Evolutionary conservation across 2,888 invertebrate species (phyloP).

Genomic region (Orgyia antiqua): DNA sequence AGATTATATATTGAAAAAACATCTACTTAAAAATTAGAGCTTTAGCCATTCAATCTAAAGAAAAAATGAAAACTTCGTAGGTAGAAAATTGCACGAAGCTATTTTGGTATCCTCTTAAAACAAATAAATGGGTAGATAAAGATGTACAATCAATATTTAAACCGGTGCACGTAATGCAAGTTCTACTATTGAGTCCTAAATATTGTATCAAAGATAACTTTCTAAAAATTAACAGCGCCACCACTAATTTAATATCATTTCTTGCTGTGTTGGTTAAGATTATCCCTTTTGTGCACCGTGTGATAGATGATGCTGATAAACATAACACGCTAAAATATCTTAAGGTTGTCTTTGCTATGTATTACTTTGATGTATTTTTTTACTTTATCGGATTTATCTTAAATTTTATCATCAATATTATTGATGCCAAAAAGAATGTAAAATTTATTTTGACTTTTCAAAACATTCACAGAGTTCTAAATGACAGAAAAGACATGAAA

Average conservation of each 20-base stretch:
- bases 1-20: no score
- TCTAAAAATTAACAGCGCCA: slow-evolving; percentile 3
- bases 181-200: slow-evolving; percentile 6
- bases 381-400: slow-evolving; percentile 2
- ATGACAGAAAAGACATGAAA: not conserved
- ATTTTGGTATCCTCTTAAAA: no score
- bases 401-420: slow-evolving; percentile 2
- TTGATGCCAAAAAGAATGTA: slow-evolving; percentile 2
- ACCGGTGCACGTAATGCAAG: slow-evolving; percentile 12
- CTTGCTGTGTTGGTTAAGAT: not conserved
- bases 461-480: slow-evolving; percentile 3
- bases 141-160: slow-evolving; percentile 7
- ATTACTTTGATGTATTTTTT: not conserved
- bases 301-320: not conserved
- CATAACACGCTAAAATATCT: not conserved
- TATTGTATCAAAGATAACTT: slow-evolving; percentile 9
- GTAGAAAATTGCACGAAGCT: no score
- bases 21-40: no score
- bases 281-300: not conserved
- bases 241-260: slow-evolving; percentile 2
- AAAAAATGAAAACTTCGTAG: no score
- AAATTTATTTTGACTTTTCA: slow-evolving; percentile 9
- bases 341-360: not conserved
- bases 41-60: no score
- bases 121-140: slow-evolving; percentile 1